phyloP scores from a whole-genome alignment of 2,888 invertebrate species.

The Micoletzkya japonica region DNA sequence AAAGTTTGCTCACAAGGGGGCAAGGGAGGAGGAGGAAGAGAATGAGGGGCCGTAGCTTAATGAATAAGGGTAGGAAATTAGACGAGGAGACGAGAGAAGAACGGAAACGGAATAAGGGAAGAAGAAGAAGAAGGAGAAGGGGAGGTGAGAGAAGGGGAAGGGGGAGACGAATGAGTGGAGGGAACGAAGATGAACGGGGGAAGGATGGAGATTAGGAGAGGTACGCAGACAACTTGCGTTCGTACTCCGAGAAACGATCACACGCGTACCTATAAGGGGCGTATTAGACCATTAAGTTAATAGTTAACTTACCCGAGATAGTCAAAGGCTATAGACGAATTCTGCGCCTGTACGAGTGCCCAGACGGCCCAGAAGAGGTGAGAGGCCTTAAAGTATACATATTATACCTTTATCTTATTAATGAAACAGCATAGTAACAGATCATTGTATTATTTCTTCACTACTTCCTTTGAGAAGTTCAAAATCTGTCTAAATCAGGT shows the following conservation, averaged over 20 bases:
- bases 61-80: conserved; percentile 8
- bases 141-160: conserved; percentile 10
- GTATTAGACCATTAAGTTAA: not conserved
- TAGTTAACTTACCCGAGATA: conserved; percentile 47
- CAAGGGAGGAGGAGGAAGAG: not conserved
- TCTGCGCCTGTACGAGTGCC: conserved; percentile 58
- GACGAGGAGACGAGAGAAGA: not conserved
- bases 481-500: not conserved
- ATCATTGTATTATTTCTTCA: no score
- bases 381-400: conserved; percentile 45
- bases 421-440: no score
- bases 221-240: conserved; percentile 14
- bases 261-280: conserved; percentile 6
- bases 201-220: not conserved
- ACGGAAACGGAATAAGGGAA: not conserved
- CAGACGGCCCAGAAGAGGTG: conserved; percentile 62
- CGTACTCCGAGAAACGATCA: conserved; percentile 11
- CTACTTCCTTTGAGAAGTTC: not conserved
- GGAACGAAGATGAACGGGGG: not conserved
- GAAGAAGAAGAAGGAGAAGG: no score
- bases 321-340: conserved; percentile 59
- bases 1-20: conserved; percentile 13
- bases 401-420: no score
- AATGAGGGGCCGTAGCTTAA: not conserved
- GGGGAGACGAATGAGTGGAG: not conserved